Conservation (phyloP, 2,888 invertebrate species). For the Frankliniella intonsa region DNA sequence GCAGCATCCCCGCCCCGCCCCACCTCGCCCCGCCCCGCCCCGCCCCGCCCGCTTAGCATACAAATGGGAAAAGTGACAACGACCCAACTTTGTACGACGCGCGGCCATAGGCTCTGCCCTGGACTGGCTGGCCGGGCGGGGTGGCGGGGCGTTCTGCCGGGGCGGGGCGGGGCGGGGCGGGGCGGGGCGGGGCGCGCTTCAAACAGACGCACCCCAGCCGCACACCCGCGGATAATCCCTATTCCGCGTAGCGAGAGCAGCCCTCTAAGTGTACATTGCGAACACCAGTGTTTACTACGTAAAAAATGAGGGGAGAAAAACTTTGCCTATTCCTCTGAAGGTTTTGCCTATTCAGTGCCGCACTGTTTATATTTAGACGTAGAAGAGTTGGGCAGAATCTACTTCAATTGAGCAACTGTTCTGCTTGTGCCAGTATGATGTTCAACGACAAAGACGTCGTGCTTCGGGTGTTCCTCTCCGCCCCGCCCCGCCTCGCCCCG, state of each 20-base stretch:
- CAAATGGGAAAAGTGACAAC: constrained; percentile 25
- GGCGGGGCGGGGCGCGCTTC: not conserved
- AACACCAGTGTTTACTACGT: no score
- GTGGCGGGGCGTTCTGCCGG: not conserved
- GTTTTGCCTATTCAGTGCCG: no score
- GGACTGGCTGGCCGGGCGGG: not conserved
- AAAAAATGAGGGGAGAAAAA: no score
- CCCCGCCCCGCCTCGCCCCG: not conserved
- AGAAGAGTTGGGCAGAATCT: no score
- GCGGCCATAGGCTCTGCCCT: not conserved
- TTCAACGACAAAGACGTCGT: no score
- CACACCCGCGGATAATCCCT: not conserved
- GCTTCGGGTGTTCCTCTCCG: not conserved
- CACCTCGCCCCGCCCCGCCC: not conserved
- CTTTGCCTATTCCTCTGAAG: no score
- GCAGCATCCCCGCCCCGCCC: not conserved
- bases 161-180: not conserved
- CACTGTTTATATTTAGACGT: no score
- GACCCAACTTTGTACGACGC: constrained; percentile 18
- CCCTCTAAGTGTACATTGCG: no score
- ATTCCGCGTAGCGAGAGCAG: no score
- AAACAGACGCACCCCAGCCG: not conserved
- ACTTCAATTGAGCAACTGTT: no score
- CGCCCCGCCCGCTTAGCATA: not conserved
- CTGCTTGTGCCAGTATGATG: no score